These are phyloP conservation scores for Lithophane socia DNA, from an alignment of 2,888 invertebrate species.

Conservation along the genomic window DNA sequence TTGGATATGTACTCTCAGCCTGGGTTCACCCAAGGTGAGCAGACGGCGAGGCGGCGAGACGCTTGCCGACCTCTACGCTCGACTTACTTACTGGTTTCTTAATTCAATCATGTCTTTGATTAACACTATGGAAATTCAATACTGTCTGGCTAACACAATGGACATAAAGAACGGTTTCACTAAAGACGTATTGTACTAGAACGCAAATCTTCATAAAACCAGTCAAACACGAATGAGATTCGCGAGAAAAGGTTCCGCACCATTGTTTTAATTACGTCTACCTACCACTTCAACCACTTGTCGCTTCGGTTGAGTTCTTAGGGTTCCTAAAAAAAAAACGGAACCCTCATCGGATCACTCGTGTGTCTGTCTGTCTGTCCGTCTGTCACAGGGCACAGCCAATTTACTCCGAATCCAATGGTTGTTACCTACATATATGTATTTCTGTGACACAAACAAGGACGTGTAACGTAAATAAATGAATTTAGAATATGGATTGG, in stretches of 20 bases:
- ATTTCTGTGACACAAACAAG: no score
- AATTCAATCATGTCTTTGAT: conserved; percentile 83
- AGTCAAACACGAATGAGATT: conserved; percentile 44
- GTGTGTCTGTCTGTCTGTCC: no score
- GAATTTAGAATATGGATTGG: no score
- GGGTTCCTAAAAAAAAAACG: no score
- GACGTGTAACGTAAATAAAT: no score
- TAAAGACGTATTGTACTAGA: conserved; percentile 47
- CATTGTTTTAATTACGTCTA: conserved; percentile 34
- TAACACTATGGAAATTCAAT: conserved; percentile 82
- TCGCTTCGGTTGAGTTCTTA: conserved; percentile 5
- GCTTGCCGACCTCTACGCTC: conserved; percentile 80
- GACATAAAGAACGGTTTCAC: conserved; percentile 62
- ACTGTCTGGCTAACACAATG: conserved; percentile 81
- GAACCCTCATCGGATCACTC: no score
- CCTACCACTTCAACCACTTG: conserved; percentile 19
- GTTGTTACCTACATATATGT: no score
- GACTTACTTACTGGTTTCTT: conserved; percentile 84
- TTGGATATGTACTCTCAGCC: conserved; percentile 76
- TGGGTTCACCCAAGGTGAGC: conserved; percentile 84
- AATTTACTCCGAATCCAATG: no score
- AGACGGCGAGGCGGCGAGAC: conserved; percentile 87
- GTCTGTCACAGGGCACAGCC: no score
- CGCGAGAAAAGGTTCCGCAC: conserved; percentile 46
- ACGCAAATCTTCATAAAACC: conserved; percentile 51